Evolutionary conservation across 2,888 invertebrate species (phyloP), one percentile per base, ranked within the genome.

Genomic region (Lasioglossum marginatum): DNA sequence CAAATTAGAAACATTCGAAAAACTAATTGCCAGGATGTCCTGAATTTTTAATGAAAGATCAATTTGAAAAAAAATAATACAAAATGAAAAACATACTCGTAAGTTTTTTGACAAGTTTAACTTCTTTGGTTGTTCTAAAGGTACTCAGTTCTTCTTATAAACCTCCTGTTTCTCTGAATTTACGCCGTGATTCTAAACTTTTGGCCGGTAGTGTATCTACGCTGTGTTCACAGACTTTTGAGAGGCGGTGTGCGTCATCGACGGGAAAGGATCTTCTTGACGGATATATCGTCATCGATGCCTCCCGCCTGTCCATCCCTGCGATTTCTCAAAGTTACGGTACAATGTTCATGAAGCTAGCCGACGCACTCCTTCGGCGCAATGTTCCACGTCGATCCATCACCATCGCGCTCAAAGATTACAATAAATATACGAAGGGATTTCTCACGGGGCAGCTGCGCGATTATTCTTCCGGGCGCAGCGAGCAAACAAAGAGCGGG

Each of bases 381-480:
- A 14, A 3, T 12, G 14, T 68, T 68, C 34, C 37, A 10, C 31
- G 45, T 34, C 63, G 43, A 77, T 66, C 77, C 66, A 77, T 77
- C 77, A 77, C 45, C 66, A 19, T 4, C 77, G 2, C 19, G 14
- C n/a, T 27, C 77, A n/a, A 43, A 68, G 34, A 77, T 77, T 48
- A 34, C 31, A 48, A 66, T 37, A 57, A 57, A 74, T 66, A 40
- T 66, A n/a, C 45, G 66, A 68, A n/a, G 37, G 16, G 8, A 48
- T 31, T 76, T 43, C 60, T 76, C 74, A 37, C 14, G 14, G 34
- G 52, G 31, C 16, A 57, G 23, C n/a, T 8, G 31, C 34, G n/a
- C n/a, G 57, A 74, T 74, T 74, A 37, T 71, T 71, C 37, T 57
- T 78, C 16, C 40, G 10, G 3, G n/a, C 12, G 16, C 71, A 14